phyloP scores from a whole-genome alignment of 2,113 vertebrate species.

The Rousettus leschenaultii region DNA sequence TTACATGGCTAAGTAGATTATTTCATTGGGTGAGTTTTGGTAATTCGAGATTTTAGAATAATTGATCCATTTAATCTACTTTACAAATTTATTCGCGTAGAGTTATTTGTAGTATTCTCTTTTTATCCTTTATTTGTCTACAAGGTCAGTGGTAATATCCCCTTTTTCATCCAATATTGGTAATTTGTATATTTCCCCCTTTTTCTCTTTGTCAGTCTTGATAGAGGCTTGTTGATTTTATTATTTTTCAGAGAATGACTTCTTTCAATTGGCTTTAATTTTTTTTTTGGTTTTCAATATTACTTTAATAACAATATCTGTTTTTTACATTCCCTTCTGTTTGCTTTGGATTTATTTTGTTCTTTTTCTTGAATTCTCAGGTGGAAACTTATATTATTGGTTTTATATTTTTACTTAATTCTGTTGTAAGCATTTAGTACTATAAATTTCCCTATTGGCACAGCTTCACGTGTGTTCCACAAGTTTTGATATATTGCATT shows the following conservation, averaged over 20 bases:
- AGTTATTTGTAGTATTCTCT: background rate
- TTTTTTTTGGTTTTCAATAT: background rate
- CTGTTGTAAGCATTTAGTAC: background rate
- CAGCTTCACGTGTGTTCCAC: background rate
- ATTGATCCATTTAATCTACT: background rate
- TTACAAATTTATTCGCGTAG: background rate
- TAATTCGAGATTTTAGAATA: background rate
- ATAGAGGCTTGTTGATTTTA: background rate
- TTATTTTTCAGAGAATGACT: background rate
- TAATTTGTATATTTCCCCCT: background rate
- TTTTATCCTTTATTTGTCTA: background rate
- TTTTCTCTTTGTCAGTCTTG: background rate
- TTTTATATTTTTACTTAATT: background rate
- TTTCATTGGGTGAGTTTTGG: background rate
- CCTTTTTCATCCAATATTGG: background rate
- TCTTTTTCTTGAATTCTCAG: background rate
- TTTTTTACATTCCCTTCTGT: background rate
- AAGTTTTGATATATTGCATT: background rate
- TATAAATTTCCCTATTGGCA: background rate
- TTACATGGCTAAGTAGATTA: background rate
- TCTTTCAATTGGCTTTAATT: background rate
- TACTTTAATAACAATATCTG: background rate
- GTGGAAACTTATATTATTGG: background rate
- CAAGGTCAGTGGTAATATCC: background rate
- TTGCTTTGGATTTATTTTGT: background rate